Base-by-base conservation (phyloP, 2,113 vertebrate species). In the Pelobates fuscus region DNA sequence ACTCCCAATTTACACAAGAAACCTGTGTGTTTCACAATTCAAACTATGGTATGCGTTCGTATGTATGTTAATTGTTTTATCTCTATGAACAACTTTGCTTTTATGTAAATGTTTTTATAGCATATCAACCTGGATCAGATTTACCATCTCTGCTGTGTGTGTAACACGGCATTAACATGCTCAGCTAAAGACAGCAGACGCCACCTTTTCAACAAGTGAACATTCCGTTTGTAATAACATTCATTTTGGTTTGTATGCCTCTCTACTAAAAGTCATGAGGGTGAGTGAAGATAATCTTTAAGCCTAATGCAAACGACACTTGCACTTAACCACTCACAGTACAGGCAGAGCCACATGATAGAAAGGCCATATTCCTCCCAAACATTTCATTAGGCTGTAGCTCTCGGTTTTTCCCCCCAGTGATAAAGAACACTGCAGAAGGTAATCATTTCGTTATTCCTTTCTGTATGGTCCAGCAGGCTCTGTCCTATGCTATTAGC, bases 401-500 rank as follows among this genome's bases (percentile, higher is more conserved):
- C 60, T 43, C 43, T 65, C 71, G 1, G 21, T 23, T 32, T 65
- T 44, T 63, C 24, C 30, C 55, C 37, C 24, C 18, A 21, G 25
- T 66, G 62, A 74, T n/a, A 76, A 67, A 30, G 43, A 24, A 32
- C n/a, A 20, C 43, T 24, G 41, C 20, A 52, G 41, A 41, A 68
- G 65, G 65, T 68, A 76, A 67, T 58, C 55, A 76, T 76, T 76
- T 76, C 65, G 25, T 67, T 6, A 10, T 61, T 10, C 20, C 73
- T 58, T 11, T 37, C 65, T 37, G 41, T 49, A 59, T 15, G 14
- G 73, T 76, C 57, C 57, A 76, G 73, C 73, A 52, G 65, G 41
- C 43, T 67, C 54, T 61, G 73, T 76, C 73, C 73, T 76, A n/a
- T 61, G 57, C 73, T 61, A 68, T 76, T 76, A 76, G 73, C 64